Conservation (phyloP, 2,797 vertebrate species). For the Pseudochirops cupreus region DNA sequence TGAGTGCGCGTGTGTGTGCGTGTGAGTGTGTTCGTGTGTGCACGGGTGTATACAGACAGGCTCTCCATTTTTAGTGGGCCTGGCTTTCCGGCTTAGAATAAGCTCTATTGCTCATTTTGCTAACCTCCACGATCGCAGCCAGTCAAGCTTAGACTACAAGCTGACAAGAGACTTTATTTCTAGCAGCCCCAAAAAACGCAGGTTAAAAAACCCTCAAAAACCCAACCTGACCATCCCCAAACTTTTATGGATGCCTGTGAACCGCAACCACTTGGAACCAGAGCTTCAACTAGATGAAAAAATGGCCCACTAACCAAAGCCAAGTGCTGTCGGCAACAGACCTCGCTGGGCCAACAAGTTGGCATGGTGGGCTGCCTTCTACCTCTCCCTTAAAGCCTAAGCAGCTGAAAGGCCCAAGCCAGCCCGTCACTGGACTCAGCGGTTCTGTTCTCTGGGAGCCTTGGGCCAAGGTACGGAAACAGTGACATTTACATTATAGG, state of each 20-base stretch:
- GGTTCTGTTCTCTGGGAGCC: conserved; percentile 27
- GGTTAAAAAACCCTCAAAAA: background rate
- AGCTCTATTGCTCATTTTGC: background rate
- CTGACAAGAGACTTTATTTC: background rate
- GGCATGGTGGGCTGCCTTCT: background rate
- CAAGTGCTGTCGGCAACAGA: background rate
- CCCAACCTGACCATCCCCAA: background rate
- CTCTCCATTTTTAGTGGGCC: background rate
- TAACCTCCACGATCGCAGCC: background rate
- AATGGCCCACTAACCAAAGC: background rate
- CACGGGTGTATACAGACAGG: background rate
- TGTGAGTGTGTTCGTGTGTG: background rate
- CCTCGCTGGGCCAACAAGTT: background rate
- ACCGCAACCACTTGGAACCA: background rate
- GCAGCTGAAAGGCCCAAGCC: conserved; percentile 22
- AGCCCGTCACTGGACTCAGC: background rate
- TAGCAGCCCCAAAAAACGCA: background rate
- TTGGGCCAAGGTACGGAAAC: conserved; percentile 70
- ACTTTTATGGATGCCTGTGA: background rate
- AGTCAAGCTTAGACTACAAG: background rate
- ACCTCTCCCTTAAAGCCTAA: background rate
- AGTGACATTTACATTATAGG: conserved; percentile 74
- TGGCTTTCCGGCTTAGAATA: background rate
- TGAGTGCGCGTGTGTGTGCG: background rate
- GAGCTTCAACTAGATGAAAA: background rate